Evolutionary conservation across 2,113 vertebrate genomes (phyloP).

Genomic region (Pelecanus crispus): DNA sequence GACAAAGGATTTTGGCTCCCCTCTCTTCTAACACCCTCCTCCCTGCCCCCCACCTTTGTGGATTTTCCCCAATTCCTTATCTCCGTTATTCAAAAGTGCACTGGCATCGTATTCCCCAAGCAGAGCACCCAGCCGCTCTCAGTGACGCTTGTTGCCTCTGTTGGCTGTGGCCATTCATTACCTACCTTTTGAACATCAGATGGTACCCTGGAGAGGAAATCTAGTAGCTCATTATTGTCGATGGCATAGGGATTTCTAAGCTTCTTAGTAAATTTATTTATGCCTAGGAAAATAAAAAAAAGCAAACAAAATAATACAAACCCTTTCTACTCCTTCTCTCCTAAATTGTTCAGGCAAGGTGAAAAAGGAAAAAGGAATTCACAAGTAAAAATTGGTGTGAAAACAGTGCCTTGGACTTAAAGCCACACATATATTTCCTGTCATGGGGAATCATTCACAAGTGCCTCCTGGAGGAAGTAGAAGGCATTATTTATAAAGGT

Average conservation of each 20-base stretch:
- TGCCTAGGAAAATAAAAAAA: constrained; percentile 73
- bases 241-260: constrained; percentile 90
- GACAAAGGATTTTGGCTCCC: constrained; percentile 43
- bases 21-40: neutral
- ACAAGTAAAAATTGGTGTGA: constrained; percentile 73
- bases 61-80: constrained; percentile 50
- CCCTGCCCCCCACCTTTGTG: neutral
- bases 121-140: neutral
- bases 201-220: constrained; percentile 97
- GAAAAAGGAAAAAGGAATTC: constrained; percentile 15
- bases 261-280: constrained; percentile 98
- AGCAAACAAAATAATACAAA: neutral
- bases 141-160: neutral
- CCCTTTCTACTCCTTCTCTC: neutral
- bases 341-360: constrained; percentile 1
- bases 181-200: constrained; percentile 98
- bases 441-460: constrained; percentile 57
- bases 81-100: constrained; percentile 18
- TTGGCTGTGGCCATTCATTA: constrained; percentile 32
- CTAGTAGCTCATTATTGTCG: constrained; percentile 90
- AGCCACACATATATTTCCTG: neutral
- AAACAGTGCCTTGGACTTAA: constrained; percentile 55
- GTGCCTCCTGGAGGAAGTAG: neutral
- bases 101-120: neutral
- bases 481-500: neutral